Evolutionary conservation across 1,140 invertebrate species (phyloP).

Genomic region (Drosophila ercepeae): DNA sequence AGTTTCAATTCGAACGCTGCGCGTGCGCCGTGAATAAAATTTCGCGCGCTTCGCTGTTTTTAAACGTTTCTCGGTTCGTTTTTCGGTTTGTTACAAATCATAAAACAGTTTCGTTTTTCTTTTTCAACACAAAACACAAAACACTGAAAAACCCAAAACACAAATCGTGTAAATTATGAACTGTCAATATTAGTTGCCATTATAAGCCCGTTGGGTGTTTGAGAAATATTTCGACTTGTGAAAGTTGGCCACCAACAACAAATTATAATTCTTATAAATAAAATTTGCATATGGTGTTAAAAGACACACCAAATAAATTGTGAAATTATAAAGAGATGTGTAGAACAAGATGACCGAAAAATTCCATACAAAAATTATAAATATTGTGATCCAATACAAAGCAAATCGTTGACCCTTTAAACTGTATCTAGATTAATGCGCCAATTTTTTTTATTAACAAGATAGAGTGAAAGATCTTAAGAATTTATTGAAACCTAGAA

Average conservation of each 20-base stretch:
- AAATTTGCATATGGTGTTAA: conserved; percentile 56
- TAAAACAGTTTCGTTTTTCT: conserved; percentile 17
- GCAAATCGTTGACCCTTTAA: conserved; percentile 53
- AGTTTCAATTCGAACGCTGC: conserved; percentile 79
- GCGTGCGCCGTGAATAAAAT: conserved; percentile 52
- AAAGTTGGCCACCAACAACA: conserved; percentile 45
- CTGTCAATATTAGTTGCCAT: conserved; percentile 40
- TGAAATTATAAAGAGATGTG: conserved; percentile 41
- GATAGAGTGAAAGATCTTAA: conserved; percentile 1
- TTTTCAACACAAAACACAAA: conserved; percentile 13
- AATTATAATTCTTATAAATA: conserved; percentile 51
- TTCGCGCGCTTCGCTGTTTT: conserved; percentile 37
- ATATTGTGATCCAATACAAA: conserved; percentile 32
- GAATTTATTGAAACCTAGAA: conserved; percentile 9
- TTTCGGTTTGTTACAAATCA: conserved; percentile 43
- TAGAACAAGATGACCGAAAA: conserved; percentile 29
- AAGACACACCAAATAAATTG: conserved; percentile 39
- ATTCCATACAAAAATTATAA: conserved; percentile 16
- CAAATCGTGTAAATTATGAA: conserved; percentile 41
- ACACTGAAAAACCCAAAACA: conserved; percentile 13
- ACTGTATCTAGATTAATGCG: conserved; percentile 55
- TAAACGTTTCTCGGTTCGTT: conserved; percentile 50
- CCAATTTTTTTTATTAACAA: conserved; percentile 34
- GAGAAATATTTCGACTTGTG: conserved; percentile 40
- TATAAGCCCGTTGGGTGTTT: conserved; percentile 36